Evolutionary conservation across 2,113 vertebrate species (phyloP), one percentile per base, ranked within the genome.

Genomic region (Melanerpes aurifrons): DNA sequence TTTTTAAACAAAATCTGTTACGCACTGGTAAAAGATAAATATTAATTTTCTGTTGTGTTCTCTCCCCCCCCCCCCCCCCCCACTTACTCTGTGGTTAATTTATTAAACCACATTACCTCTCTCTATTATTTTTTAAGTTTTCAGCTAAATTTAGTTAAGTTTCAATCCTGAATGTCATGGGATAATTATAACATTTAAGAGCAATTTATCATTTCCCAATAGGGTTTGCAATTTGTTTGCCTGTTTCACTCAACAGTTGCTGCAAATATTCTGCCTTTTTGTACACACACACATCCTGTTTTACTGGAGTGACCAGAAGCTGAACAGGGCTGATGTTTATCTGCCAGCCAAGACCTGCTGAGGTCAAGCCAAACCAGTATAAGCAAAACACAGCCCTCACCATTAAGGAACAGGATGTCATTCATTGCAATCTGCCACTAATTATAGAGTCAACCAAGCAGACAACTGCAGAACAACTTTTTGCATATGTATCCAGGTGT

Each of bases 131-230:
- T 96, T 95, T 95, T 88, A 93, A 86, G 87, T 95, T 96, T 97
- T 98, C 92, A 96, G 85, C 74, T 97, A 92, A 97, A 97, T 95
- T 93, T 94, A 89, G 86, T 92, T 83, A 96, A 90, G 87, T 96
- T 97, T 96, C 90, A 87, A 89, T 86, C 86, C 58, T 91, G 88
- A 96, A 94, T 96, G 93, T 96, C 94, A 96, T 7, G 43, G 90
- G 68, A 96, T 97, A 97, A 98, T 97, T 97, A 92, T 72, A 93
- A 92, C 66, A 96, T 95, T 97, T 97, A 97, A 94, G 54, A 89
- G 94, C 89, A 93, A 97, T 97, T 97, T 96, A 96, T 97, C 95
- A 97, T 95, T 91, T 96, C 96, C 96, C 91, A 87, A 43, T 68
- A 95, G 96, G 74, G 79, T 95, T 95, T 97, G 91, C 83, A 90